Conservation (phyloP, 2,113 vertebrate species). For the Balaenoptera acutorostrata region DNA sequence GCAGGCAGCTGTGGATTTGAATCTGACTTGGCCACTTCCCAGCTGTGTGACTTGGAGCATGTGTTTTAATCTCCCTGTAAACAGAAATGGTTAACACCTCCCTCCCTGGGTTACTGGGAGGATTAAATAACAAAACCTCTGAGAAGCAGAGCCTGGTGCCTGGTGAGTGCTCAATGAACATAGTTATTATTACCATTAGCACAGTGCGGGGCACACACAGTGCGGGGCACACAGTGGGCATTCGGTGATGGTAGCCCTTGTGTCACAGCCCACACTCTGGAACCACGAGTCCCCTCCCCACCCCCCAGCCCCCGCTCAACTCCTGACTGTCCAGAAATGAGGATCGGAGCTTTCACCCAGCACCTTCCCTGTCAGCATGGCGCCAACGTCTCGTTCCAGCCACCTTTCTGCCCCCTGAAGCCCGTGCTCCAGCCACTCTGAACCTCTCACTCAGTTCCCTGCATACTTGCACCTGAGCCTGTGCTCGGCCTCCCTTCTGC, state of each 20-base stretch:
- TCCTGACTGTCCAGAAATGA: neutral
- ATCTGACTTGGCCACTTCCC: neutral
- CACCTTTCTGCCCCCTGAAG: neutral
- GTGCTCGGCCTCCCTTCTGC: neutral
- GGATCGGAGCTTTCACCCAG: neutral
- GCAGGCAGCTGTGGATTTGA: neutral
- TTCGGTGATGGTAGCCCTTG: constrained; percentile 1
- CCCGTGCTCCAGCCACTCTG: neutral
- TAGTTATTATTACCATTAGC: neutral
- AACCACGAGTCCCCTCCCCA: neutral
- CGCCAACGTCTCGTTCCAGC: neutral
- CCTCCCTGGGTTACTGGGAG: neutral
- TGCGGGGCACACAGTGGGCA: neutral
- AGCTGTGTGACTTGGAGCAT: neutral
- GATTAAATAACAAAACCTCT: neutral
- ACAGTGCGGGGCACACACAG: neutral
- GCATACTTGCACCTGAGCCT: neutral
- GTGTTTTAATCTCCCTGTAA: neutral
- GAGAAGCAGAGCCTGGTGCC: neutral
- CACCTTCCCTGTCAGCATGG: neutral
- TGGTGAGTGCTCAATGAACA: neutral
- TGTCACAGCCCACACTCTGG: neutral
- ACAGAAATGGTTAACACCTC: neutral
- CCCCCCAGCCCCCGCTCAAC: neutral
- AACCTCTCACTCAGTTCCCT: neutral